phyloP scores from a whole-genome alignment of 2,113 vertebrate species.

The Microcebus murinus region DNA sequence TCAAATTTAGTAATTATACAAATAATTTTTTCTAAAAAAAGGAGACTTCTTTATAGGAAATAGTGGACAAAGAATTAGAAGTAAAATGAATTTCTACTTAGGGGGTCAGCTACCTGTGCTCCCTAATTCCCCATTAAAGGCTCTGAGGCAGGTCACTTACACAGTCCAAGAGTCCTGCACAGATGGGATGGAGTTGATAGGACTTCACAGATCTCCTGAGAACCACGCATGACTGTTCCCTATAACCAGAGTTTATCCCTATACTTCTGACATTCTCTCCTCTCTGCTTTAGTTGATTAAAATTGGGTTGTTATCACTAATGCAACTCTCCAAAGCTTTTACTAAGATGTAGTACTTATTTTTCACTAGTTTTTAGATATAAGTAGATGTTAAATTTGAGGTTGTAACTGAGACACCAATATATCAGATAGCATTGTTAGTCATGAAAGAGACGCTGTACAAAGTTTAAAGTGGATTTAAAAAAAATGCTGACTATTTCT shows the following conservation, averaged over 20 bases:
- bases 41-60: not conserved
- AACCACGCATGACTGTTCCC: not conserved
- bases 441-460: not conserved
- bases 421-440: not conserved
- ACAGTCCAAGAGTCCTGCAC: not conserved
- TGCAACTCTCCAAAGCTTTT: not conserved
- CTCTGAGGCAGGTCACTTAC: not conserved
- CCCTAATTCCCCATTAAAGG: not conserved
- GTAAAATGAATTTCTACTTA: not conserved
- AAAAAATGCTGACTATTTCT: not conserved
- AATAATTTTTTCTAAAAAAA: not conserved
- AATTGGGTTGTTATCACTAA: not conserved
- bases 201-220: not conserved
- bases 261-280: not conserved
- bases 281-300: not conserved
- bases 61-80: not conserved
- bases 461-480: not conserved
- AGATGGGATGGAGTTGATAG: not conserved
- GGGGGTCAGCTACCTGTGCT: accelerated
- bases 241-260: not conserved
- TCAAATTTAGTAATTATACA: not conserved
- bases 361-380: not conserved
- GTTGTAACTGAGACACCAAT: not conserved
- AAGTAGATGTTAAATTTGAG: not conserved
- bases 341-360: not conserved